Evolutionary conservation across 2,113 vertebrate species (phyloP).

Genomic region (Larimichthys polyactis): DNA sequence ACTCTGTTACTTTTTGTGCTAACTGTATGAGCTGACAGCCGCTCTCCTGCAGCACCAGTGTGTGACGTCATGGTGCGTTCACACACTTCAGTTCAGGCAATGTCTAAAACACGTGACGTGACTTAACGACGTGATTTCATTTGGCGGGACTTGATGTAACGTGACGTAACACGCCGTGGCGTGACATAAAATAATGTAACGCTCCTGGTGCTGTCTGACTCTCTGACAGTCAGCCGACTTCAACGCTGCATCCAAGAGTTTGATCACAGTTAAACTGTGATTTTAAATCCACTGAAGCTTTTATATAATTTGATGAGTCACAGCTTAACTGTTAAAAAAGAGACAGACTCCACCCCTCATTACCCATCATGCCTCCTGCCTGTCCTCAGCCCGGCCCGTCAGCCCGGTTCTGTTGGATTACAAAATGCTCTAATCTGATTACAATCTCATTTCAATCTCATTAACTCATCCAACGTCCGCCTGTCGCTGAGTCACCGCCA

Average conservation of each 20-base stretch:
- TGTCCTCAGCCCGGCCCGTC: not conserved
- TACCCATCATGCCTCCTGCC: conserved; percentile 29
- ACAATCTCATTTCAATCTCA: conserved; percentile 45
- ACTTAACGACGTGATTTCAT: too few relatives aligned
- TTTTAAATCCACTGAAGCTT: not conserved
- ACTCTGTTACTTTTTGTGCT: not conserved
- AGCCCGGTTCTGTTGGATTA: conserved; percentile 31
- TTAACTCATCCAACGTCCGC: conserved; percentile 33
- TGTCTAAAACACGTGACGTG: too few relatives aligned
- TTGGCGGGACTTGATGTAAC: too few relatives aligned
- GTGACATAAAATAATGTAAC: too few relatives aligned
- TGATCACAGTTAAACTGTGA: not conserved
- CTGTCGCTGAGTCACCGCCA: conserved; percentile 37
- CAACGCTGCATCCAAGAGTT: not conserved
- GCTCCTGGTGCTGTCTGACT: too few relatives aligned
- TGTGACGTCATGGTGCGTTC: too few relatives aligned
- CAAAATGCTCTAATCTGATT: conserved; percentile 43
- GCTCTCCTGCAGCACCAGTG: not conserved
- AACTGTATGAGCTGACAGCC: not conserved
- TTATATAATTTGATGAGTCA: not conserved
- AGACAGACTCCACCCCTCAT: not conserved
- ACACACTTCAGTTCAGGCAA: too few relatives aligned
- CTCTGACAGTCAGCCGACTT: too few relatives aligned
- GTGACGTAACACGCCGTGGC: too few relatives aligned
- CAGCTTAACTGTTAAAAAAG: not conserved